Base-by-base conservation (phyloP, 2,888 invertebrate species). In the Lucinisca nassula region DNA sequence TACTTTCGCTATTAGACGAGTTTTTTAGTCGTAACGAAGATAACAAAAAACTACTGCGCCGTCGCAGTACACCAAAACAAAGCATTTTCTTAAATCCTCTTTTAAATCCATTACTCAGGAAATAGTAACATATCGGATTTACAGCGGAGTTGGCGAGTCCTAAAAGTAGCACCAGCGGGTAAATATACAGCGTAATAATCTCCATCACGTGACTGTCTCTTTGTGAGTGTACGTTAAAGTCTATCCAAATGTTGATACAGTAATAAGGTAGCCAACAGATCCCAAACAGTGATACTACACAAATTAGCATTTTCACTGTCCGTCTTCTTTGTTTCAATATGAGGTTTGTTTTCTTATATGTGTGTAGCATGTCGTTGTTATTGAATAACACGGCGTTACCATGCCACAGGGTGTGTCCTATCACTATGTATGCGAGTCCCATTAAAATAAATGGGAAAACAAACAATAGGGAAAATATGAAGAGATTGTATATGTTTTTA, bases 81-180 rank as follows among this genome's bases (percentile, higher is more conserved):
- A 92, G 93, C 84, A 94, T 80, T 77, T 91, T 92, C n/a, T 84
- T 37, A 73, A 95, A 91, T 1, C 94, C 94, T 17, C 92, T 70
- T 40, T 94, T 87, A 91, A 95, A 95, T 4, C 93, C 93, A 72
- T 89, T 90, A 82, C 94, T 94, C 74, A 95, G 92, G 45, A 95
- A 93, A 78, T 94, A 95, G 82, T 95, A 95, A 45, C 94, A 94
- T n/a, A 95, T 89, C 0, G 95, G 95, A 82, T 95, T 95, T 37
- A 95, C 89, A 21, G 94, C 92, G 6, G 95, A 95, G 83, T 95
- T 95, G 10, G 93, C 91, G 24, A 95, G 89, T 0, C 93, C 95
- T 0, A 95, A 87, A 10, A 93, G 82, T 61, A 93, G 90, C 8
- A 92, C 92, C 30, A 95, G 72, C 0, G 95, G 95, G 79, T 93